Conservation (phyloP, 1,140 invertebrate genomes). For the Magallana angulata region DNA sequence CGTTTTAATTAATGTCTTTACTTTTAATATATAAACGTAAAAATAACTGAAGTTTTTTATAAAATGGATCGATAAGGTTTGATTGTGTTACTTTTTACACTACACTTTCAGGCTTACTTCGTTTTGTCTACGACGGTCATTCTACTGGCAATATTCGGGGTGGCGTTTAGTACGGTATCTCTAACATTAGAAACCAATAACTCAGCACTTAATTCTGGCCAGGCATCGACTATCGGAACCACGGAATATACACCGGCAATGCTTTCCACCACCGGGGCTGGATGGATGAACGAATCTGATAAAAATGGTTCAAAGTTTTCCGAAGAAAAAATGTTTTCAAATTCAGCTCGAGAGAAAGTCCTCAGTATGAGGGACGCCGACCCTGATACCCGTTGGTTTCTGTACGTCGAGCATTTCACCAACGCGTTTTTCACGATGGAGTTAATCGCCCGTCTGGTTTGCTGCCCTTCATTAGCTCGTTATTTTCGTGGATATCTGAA, state of each 20-base stretch:
- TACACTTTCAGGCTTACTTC: constrained; percentile 15
- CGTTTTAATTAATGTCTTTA: no score
- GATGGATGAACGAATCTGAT: neutral
- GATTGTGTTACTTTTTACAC: no score
- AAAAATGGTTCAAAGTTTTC: neutral
- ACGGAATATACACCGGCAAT: neutral
- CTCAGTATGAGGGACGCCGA: neutral
- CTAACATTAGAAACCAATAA: neutral
- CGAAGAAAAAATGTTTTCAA: constrained; percentile 2
- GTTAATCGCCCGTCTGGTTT: constrained; percentile 9
- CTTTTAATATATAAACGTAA: no score
- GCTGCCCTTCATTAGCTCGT: neutral
- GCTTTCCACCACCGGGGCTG: neutral
- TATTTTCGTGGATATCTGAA: constrained; percentile 36
- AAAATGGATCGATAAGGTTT: no score
- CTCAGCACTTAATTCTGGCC: neutral
- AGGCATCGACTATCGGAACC: neutral
- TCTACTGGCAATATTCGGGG: constrained; percentile 25
- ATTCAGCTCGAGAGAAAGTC: constrained; percentile 16
- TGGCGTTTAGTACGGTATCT: neutral
- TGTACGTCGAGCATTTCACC: constrained; percentile 42
- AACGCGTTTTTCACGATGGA: constrained; percentile 46
- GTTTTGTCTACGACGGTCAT: constrained; percentile 1
- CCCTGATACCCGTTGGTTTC: neutral
- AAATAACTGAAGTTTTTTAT: no score